Conservation (phyloP, 2,797 vertebrate species). For the Denticeps clupeoides region DNA sequence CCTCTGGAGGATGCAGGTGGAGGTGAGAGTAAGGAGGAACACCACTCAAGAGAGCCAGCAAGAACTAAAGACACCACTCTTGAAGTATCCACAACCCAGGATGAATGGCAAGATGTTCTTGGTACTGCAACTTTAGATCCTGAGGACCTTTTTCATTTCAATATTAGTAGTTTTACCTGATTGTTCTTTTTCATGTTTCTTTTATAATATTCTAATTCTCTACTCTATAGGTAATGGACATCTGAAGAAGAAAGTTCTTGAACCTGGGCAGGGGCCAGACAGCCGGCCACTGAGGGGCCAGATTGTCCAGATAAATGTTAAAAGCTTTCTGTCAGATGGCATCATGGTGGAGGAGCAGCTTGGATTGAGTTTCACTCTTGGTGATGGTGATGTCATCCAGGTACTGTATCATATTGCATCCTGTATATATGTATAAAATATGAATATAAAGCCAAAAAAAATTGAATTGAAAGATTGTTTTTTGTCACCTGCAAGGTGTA, state of each 20-base stretch:
- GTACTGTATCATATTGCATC: no score
- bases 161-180: no score
- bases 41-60: background rate
- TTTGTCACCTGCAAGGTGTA: no score
- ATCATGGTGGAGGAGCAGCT: conserved; percentile 61
- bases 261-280: conserved; percentile 58
- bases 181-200: conserved; percentile 3
- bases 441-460: no score
- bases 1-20: conserved; percentile 73
- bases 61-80: background rate
- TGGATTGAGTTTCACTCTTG: conserved; percentile 70
- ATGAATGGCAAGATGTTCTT: conserved; percentile 83
- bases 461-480: no score
- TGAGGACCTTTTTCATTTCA: no score
- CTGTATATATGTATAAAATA: no score
- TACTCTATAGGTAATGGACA: conserved; percentile 62
- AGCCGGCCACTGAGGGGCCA: conserved; percentile 77
- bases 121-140: no score
- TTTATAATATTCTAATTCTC: background rate
- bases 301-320: conserved; percentile 72
- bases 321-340: conserved; percentile 60
- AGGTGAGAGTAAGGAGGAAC: conserved; percentile 29
- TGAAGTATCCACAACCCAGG: conserved; percentile 15
- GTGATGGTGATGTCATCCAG: conserved; percentile 89
- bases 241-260: conserved; percentile 80